Evolutionary conservation across 2,113 vertebrate species (phyloP).

Genomic region (Pseudopipra pipra): DNA sequence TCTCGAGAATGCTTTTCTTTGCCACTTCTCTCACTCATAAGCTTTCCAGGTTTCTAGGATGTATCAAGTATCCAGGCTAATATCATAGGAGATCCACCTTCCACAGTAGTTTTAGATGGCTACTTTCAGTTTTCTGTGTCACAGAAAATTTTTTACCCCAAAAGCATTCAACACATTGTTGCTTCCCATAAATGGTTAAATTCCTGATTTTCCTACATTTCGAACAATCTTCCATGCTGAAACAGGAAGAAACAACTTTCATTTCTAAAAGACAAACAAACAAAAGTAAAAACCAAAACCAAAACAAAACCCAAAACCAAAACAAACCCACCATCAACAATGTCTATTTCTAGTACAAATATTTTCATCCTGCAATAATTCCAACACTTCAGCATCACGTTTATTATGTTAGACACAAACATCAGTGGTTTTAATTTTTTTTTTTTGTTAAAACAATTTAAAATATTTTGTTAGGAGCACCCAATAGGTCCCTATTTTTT

Average conservation of each 20-base stretch:
- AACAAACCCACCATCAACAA: rapidly evolving
- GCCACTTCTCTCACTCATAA: not conserved
- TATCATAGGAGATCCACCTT: not conserved
- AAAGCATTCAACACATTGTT: not conserved
- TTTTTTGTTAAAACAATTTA: not conserved
- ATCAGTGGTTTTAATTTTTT: rapidly evolving
- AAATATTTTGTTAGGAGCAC: not conserved
- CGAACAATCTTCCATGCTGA: not conserved
- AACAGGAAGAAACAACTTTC: not conserved
- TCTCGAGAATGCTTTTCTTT: not conserved
- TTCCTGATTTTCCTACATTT: not conserved
- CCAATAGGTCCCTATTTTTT: not conserved
- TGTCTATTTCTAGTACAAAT: not conserved
- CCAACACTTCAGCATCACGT: not conserved
- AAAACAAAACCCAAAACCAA: not conserved
- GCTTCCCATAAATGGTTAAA: not conserved
- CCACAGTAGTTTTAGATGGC: not conserved
- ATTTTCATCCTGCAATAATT: not conserved
- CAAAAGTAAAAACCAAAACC: not conserved
- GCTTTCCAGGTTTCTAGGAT: not conserved
- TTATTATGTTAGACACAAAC: not conserved
- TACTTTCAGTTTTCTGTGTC: not conserved
- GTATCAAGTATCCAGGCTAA: not conserved
- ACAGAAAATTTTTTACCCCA: not conserved
- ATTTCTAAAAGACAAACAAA: not conserved